Evolutionary conservation across 2,797 vertebrate species (phyloP), one percentile per base, ranked within the genome.

Genomic region (Chiroxiphia lanceolata): DNA sequence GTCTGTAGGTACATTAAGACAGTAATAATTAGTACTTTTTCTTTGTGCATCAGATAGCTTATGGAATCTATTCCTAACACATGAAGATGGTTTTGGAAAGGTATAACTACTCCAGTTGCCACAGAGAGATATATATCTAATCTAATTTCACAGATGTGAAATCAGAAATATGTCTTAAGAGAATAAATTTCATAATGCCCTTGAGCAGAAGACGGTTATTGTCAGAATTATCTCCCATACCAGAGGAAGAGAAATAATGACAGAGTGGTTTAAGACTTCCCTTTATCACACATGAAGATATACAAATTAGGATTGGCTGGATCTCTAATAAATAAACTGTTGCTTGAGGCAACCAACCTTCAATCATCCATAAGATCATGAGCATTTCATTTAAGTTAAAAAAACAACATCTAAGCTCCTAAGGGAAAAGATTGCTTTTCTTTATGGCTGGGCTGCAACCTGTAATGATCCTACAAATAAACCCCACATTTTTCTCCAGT

Each of bases 171-270:
- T 8, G 33, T 91, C 78, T 83, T 93, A 90, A 78, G 83, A 93
- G 95, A 96, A 93, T 78, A 94, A 80, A 84, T 96, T 93, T 94
- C 75, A 90, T 74, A 89, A 95, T 57, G 84, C 74, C 82, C 83
- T 92, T 85, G 38, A 75, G 81, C 94, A 94, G 48, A 83, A 94
- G 69, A 67, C 0, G 17, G 59, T 68, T 89, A 77, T 76, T 85
- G 89, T 83, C 83, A 93, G 83, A 91, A 74, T 91, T 90, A 91
- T 83, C 68, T 88, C 42, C 48, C 80, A 27, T 33, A 78, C 14
- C 31, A 34, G 70, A 78, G 14, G 25, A 89, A 53, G 34, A 90
- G 51, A 63, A 87, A 64, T 79, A 91, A 76, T 6, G 5, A 91
- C 74, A 74, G 44, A 83, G 85, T 57, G 44, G 67, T 70, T 90